Percentiles rank a stretch among this genome's conserved stretches.
Evolutionary conservation across 2,113 vertebrate genomes (phyloP).

Genomic region (Gracilinanus agilis): DNA sequence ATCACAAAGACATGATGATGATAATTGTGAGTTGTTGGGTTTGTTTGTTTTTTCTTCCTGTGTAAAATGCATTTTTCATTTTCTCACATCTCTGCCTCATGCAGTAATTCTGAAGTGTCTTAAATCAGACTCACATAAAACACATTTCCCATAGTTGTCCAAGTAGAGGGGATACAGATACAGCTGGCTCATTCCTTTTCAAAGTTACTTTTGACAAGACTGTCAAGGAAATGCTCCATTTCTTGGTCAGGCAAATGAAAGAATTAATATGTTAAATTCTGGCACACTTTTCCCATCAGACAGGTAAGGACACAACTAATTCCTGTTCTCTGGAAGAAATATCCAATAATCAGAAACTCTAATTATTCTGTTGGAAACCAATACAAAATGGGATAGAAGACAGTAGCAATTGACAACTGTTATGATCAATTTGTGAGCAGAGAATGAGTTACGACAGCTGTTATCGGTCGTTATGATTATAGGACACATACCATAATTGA

Average conservation of each 20-base stretch:
- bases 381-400: constrained; percentile 60
- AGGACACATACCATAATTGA: constrained; percentile 54
- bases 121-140: constrained; percentile 36
- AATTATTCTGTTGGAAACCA: constrained; percentile 64
- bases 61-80: constrained; percentile 40
- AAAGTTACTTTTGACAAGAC: background rate
- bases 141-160: constrained; percentile 39
- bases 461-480: constrained; percentile 62
- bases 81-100: constrained; percentile 1
- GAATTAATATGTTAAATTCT: constrained; percentile 52
- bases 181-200: background rate
- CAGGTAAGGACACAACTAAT: constrained; percentile 57
- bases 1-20: constrained; percentile 36
- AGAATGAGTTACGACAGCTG: constrained; percentile 74
- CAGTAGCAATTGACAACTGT: constrained; percentile 72
- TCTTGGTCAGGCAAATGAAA: constrained; percentile 47
- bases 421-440: constrained; percentile 72
- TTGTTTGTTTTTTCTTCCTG: constrained; percentile 17
- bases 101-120: background rate
- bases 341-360: constrained; percentile 66
- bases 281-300: constrained; percentile 25
- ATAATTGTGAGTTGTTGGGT: constrained; percentile 8
- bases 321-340: constrained; percentile 61
- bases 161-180: constrained; percentile 33
- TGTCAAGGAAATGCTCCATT: background rate